phyloP scores from a whole-genome alignment of 2,797 vertebrate genomes.

The Pithecia hirsuta region DNA sequence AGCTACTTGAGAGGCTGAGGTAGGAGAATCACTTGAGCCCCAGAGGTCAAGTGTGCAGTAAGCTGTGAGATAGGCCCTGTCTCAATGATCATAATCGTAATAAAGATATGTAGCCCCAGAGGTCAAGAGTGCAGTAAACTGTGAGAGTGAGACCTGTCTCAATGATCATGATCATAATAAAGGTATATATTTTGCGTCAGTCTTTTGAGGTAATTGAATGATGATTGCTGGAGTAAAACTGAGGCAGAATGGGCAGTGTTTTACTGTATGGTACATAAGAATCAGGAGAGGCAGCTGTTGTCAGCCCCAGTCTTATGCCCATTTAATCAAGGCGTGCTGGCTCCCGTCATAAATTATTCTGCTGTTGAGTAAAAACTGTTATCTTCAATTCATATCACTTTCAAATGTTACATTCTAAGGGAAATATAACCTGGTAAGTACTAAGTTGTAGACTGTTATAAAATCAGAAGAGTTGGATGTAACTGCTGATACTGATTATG shows the following conservation, averaged over 20 bases:
- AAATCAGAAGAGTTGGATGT: slow-evolving; percentile 52
- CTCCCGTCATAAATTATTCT: slow-evolving; percentile 4
- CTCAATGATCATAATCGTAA: too few relatives aligned
- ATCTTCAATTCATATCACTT: slow-evolving; percentile 34
- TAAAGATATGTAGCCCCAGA: too few relatives aligned
- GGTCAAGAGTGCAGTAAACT: too few relatives aligned
- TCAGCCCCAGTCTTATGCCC: neutral
- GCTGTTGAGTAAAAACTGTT: slow-evolving; percentile 16
- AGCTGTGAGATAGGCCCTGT: neutral
- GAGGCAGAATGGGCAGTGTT: neutral
- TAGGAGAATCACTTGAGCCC: neutral
- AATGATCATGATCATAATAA: neutral
- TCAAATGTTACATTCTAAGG: slow-evolving; percentile 56
- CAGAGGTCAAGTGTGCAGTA: neutral
- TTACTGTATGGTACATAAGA: neutral
- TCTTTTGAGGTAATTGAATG: neutral
- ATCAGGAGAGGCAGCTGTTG: neutral
- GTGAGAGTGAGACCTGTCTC: neutral
- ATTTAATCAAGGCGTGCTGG: neutral
- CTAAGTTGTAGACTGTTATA: slow-evolving; percentile 32
- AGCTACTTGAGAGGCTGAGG: neutral
- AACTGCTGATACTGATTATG: slow-evolving; percentile 20
- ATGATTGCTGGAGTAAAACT: neutral
- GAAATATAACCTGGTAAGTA: slow-evolving; percentile 65
- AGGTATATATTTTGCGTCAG: neutral